A percentile compares a stretch with the other conserved stretches of the same genome.
These are phyloP conservation scores for Mayetiola destructor DNA, from an alignment of 2,888 invertebrate species.

Conservation along the genomic window DNA sequence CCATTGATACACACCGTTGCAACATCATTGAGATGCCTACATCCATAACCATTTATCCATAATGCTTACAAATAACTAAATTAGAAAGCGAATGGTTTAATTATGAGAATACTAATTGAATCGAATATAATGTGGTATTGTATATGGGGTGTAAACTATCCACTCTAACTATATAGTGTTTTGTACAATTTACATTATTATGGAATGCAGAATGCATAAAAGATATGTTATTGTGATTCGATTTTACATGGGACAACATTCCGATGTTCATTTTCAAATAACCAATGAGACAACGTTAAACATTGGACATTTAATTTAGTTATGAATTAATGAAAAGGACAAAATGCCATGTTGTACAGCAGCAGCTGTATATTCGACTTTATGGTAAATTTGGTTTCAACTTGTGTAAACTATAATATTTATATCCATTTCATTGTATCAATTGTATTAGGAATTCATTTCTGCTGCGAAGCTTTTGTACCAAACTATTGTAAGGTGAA, in stretches of 20 bases:
- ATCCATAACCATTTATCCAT: no score
- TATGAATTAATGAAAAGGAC: background rate
- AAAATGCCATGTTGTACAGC: no score
- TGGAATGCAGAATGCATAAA: no score
- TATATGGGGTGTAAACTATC: conserved; percentile 7
- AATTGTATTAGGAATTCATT: no score
- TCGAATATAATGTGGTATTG: conserved; percentile 12
- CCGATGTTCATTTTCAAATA: background rate
- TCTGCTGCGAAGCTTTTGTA: no score
- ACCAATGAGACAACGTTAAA: no score
- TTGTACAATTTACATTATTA: background rate
- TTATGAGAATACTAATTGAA: conserved; percentile 12
- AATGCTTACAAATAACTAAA: conserved; percentile 10
- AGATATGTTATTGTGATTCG: background rate
- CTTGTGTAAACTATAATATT: no score
- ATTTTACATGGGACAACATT: background rate
- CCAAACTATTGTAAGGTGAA: no score
- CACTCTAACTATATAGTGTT: background rate
- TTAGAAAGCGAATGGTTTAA: conserved; percentile 11
- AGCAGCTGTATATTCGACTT: background rate
- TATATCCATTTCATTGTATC: no score
- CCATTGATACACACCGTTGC: no score
- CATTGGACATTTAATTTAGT: background rate
- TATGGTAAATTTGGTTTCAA: no score
- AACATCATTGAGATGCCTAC: no score